These are phyloP conservation scores for Zaprionus tsacasi DNA, from an alignment of 1,140 invertebrate species.

Conservation along the genomic window DNA sequence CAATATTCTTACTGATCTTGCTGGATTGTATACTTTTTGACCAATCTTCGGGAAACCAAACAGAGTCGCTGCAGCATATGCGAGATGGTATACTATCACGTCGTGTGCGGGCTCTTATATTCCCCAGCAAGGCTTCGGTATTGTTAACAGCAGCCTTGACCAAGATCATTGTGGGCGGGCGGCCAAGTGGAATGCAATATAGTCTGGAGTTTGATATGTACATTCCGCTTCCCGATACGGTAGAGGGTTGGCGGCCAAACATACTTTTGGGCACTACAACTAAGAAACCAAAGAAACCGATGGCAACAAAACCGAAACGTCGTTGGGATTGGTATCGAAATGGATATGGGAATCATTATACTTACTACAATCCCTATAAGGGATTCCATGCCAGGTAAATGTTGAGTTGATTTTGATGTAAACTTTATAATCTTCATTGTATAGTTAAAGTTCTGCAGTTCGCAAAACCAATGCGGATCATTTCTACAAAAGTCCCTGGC, in stretches of 20 bases:
- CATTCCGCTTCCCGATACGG: constrained; percentile 50
- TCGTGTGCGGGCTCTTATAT: constrained; percentile 52
- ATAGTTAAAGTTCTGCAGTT: constrained; percentile 1
- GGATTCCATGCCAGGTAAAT: constrained; percentile 23
- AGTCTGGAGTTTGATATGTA: constrained; percentile 71
- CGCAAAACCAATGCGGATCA: constrained; percentile 4
- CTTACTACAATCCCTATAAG: background rate
- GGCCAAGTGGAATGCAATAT: constrained; percentile 65
- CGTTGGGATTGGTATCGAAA: constrained; percentile 50
- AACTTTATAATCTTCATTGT: background rate
- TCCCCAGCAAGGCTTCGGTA: constrained; percentile 54
- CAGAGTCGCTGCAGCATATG: background rate
- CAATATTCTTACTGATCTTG: background rate
- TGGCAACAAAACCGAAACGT: constrained; percentile 5
- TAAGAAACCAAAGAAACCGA: constrained; percentile 11
- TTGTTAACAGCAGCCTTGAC: constrained; percentile 61
- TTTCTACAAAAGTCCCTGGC: constrained; percentile 54
- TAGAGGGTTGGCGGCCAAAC: constrained; percentile 67
- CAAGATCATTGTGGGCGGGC: constrained; percentile 62
- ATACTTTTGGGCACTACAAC: constrained; percentile 29
- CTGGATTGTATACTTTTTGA: constrained; percentile 1
- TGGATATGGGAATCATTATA: constrained; percentile 3
- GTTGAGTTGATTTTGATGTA: background rate
- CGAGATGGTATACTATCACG: constrained; percentile 41
- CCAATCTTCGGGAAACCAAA: constrained; percentile 19